Percentiles rank a stretch among this genome's conserved stretches.
These are phyloP conservation scores for Cremastinae sp. DNA, from an alignment of 2,888 invertebrate species.

Conservation along the genomic window DNA sequence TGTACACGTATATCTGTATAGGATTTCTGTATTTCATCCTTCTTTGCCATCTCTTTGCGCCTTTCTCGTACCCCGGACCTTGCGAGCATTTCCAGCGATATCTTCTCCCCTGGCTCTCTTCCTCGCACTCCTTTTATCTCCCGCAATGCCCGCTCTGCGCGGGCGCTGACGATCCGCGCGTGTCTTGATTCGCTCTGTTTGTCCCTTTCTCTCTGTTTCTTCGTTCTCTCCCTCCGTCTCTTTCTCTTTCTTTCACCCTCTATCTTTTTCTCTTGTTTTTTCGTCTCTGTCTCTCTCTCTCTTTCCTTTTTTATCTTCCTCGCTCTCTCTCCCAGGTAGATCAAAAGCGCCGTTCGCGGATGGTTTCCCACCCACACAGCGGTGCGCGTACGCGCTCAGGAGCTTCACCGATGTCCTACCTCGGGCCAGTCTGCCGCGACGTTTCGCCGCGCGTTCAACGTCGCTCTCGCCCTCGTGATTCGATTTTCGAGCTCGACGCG, in stretches of 20 bases:
- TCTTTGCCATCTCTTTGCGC: constrained; percentile 8
- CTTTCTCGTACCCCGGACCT: background rate
- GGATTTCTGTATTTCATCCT: constrained; percentile 30
- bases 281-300: no score
- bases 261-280: no score
- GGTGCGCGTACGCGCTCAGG: constrained; percentile 44
- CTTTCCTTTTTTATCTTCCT: background rate
- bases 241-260: no score
- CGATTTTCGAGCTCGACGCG: constrained; percentile 7
- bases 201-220: constrained; percentile 55
- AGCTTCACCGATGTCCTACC: constrained; percentile 67
- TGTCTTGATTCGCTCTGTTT: constrained; percentile 68
- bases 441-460: constrained; percentile 66
- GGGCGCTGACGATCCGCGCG: constrained; percentile 70
- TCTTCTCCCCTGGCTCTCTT: constrained; percentile 3
- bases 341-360: no score
- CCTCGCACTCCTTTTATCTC: constrained; percentile 12
- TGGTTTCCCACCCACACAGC: constrained; percentile 26
- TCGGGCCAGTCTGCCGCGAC: constrained; percentile 69
- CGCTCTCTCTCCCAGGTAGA: no score
- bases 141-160: constrained; percentile 67
- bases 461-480: constrained; percentile 39
- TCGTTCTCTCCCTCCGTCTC: constrained; percentile 25
- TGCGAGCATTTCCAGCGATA: constrained; percentile 35
- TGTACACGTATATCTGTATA: background rate